Evolutionary conservation across 1,140 invertebrate genomes (phyloP), one percentile per base, ranked within the genome.

Genomic region (Drosophila sechellia): DNA sequence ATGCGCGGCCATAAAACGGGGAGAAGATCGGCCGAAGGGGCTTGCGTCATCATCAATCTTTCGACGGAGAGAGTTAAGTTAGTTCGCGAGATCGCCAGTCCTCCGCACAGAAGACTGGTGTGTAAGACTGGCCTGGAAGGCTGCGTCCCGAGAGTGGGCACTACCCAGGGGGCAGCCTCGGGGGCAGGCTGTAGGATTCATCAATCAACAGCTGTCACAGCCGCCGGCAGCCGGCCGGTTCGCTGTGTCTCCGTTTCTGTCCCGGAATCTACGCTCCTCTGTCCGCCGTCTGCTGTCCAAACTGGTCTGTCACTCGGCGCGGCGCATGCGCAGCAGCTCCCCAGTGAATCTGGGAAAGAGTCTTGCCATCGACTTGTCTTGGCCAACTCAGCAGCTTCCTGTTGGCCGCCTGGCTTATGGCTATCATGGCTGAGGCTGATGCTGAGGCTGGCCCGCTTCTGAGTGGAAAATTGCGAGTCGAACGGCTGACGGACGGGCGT

Each of bases 201-300:
- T 89, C 84, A 89, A 89, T 89, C 84, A 89, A 80, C 84, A 80
- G 85, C 84, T 89, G 84, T 89, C 84, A 89, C 50, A 74, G 85
- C 65, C 69, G 84, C 48, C 77, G 55, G 66, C 79, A 87, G 83
- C 72, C 79, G 53, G 59, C 76, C 68, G 71, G 79, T 89, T 89
- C 55, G 42, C 74, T 61, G 8, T 58, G 57, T 56, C 66, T 70
- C 31, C 17, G 34, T 35, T 54, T 57, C 25, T 70, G 37, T 55
- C 46, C 37, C 15, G 37, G 34, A 42, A 46, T 66, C 25, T 64
- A 10, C 31, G 8, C 58, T 48, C 57, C 15, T 22, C 52, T 43
- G 45, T 42, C 35, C 31, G 37, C 34, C 25, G 37, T 40, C 48
- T 22, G 15, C 11, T 13, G 52, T 49, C 56, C 76, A 52, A 42